Conservation (phyloP, 2,797 vertebrate species). For the Argentina silus region DNA sequence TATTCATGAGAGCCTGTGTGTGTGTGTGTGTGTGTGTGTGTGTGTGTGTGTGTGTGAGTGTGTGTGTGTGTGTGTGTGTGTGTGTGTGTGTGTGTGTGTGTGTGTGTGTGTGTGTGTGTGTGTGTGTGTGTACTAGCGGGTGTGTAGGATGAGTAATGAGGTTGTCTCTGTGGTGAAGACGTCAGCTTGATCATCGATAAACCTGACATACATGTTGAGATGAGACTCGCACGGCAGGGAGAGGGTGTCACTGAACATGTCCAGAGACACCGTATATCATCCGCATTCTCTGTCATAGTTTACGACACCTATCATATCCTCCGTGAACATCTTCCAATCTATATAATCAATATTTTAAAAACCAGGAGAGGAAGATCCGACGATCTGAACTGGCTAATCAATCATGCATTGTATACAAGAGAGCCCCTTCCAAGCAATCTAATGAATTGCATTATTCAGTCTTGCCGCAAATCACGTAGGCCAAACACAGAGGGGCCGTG, state of each 20-base stretch:
- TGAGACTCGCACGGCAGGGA: not conserved
- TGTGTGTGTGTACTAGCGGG: too few relatives aligned
- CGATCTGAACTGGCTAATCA: not conserved
- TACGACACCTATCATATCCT: too few relatives aligned
- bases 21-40: too few relatives aligned
- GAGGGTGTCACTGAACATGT: not conserved
- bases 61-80: too few relatives aligned
- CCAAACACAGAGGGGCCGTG: not conserved
- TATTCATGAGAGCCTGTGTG: constrained; percentile 53
- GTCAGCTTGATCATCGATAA: constrained; percentile 44
- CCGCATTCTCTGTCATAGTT: too few relatives aligned
- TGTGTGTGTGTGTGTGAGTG: too few relatives aligned
- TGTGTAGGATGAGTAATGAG: constrained; percentile 50
- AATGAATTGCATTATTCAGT: constrained; percentile 30
- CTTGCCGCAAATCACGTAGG: not conserved
- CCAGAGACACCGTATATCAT: not conserved
- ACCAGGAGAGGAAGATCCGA: too few relatives aligned
- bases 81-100: too few relatives aligned
- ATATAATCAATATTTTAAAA: too few relatives aligned
- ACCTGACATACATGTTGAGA: constrained; percentile 9
- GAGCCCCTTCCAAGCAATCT: constrained; percentile 20
- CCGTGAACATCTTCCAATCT: too few relatives aligned
- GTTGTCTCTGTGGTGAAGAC: constrained; percentile 36
- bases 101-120: too few relatives aligned
- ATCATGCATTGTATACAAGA: not conserved